Conservation (phyloP, 2,888 invertebrate genomes). For the Cybosia mesomella region DNA sequence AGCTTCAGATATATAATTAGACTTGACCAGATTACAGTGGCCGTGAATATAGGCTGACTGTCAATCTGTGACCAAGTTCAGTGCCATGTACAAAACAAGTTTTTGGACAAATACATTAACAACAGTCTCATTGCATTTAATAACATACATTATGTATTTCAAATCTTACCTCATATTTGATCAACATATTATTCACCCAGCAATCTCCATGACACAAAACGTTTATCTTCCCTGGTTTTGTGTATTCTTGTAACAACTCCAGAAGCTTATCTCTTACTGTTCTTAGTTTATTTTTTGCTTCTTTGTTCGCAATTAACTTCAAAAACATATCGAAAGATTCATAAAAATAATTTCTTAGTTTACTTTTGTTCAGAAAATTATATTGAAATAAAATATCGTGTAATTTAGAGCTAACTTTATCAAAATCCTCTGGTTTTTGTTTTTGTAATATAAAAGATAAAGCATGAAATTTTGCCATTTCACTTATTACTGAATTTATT, state of each 20-base stretch:
- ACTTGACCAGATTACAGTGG: too few relatives aligned
- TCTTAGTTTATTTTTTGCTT: slow-evolving; percentile 62
- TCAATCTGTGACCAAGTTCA: too few relatives aligned
- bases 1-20: too few relatives aligned
- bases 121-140: too few relatives aligned
- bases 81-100: too few relatives aligned
- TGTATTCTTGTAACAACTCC: slow-evolving; percentile 65
- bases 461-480: slow-evolving; percentile 77
- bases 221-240: slow-evolving; percentile 61
- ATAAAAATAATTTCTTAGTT: slow-evolving; percentile 69
- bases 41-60: too few relatives aligned
- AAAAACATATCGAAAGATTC: slow-evolving; percentile 75
- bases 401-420: slow-evolving; percentile 58
- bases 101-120: too few relatives aligned
- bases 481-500: slow-evolving; percentile 61
- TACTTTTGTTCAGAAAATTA: slow-evolving; percentile 71
- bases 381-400: slow-evolving; percentile 71
- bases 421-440: slow-evolving; percentile 53
- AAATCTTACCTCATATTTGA: slow-evolving; percentile 64
- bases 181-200: slow-evolving; percentile 76
- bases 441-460: slow-evolving; percentile 69
- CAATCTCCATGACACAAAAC: slow-evolving; percentile 80
- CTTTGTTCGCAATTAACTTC: slow-evolving; percentile 58
- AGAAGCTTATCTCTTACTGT: slow-evolving; percentile 61
- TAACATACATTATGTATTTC: background rate